These are phyloP conservation scores for Thalassophryne amazonica DNA, from an alignment of 2,797 vertebrate species.

Conservation along the genomic window DNA sequence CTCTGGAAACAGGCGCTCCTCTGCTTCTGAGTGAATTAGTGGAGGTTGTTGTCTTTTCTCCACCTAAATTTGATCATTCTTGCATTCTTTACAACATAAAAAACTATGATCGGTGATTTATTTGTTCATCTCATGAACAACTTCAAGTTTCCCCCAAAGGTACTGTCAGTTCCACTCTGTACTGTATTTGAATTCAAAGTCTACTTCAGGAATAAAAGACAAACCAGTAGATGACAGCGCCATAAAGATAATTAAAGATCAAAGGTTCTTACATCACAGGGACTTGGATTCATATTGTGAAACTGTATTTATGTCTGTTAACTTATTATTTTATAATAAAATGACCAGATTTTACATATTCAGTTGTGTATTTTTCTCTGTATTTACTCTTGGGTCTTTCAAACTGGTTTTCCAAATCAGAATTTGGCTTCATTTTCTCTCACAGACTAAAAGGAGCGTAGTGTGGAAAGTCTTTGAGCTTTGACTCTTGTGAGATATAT, in stretches of 20 bases:
- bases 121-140: neutral
- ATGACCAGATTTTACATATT: no score
- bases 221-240: neutral
- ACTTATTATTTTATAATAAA: no score
- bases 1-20: neutral
- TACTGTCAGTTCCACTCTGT: neutral
- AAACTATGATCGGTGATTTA: neutral
- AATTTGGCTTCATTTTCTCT: constrained; percentile 32
- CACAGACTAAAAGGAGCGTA: constrained; percentile 26
- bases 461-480: neutral
- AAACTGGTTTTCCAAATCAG: neutral
- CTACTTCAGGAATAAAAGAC: no score
- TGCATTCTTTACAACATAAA: neutral
- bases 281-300: constrained; percentile 23
- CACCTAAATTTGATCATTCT: no score
- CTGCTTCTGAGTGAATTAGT: neutral
- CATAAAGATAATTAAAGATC: neutral
- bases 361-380: neutral
- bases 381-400: constrained; percentile 1
- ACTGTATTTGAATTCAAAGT: no score
- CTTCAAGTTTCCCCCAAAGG: neutral
- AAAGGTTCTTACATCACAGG: neutral
- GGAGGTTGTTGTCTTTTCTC: no score
- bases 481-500: neutral
- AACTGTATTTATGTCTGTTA: no score